Evolutionary conservation across 2,888 invertebrate species (phyloP).

Genomic region (Emmelina monodactyla): DNA sequence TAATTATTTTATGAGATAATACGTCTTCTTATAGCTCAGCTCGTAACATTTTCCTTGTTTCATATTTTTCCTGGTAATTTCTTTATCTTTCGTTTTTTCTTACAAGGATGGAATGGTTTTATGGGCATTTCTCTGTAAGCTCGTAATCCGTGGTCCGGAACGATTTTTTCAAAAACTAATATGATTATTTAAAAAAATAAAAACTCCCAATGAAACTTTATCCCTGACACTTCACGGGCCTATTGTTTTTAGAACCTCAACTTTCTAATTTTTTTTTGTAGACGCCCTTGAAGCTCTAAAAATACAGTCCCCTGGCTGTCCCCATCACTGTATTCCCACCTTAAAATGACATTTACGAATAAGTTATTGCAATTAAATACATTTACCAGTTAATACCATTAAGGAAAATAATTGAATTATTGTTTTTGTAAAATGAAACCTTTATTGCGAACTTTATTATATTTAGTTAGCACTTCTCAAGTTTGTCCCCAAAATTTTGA

Average conservation of each 20-base stretch:
- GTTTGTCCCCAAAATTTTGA: conserved; percentile 11
- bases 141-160: not conserved
- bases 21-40: no score
- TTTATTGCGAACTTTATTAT: conserved; percentile 7
- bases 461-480: conserved; percentile 7
- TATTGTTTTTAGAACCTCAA: not conserved
- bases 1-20: no score
- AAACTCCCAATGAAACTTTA: not conserved
- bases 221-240: not conserved
- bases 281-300: conserved; percentile 7
- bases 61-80: no score
- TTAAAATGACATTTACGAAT: conserved; percentile 10
- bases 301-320: no score
- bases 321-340: conserved; percentile 9
- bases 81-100: no score
- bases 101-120: no score
- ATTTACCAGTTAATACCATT: conserved; percentile 2
- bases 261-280: conserved; percentile 1
- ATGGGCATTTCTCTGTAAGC: not conserved
- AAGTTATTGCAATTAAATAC: conserved; percentile 10
- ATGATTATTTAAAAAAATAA: not conserved
- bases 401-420: conserved; percentile 9
- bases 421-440: conserved; percentile 8
- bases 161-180: not conserved
- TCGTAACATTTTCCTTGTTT: no score